Percentiles rank a stretch among this genome's conserved stretches.
Conservation (phyloP, 2,888 invertebrate genomes). For the Lepetodrilus schrolli region DNA sequence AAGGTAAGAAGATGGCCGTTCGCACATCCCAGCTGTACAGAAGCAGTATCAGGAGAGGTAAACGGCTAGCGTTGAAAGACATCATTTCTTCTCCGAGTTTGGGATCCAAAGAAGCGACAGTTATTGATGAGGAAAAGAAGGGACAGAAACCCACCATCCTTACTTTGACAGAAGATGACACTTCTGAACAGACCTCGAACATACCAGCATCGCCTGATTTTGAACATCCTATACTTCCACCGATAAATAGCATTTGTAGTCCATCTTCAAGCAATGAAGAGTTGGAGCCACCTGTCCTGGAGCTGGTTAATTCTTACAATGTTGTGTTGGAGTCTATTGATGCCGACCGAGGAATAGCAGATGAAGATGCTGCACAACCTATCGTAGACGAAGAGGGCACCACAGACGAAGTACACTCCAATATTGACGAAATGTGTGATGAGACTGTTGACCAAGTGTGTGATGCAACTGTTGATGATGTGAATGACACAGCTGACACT, state of each 20-base stretch:
- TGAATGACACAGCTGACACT: background rate
- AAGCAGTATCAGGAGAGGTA: background rate
- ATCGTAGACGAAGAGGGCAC: background rate
- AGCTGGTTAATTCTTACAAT: background rate
- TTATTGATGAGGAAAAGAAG: background rate
- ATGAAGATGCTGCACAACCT: background rate
- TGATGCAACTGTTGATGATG: background rate
- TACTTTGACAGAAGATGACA: background rate
- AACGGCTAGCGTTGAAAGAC: background rate
- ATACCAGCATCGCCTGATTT: background rate
- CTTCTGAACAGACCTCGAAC: background rate
- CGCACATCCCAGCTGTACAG: background rate
- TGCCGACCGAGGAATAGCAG: background rate
- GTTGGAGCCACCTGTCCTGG: constrained; percentile 1
- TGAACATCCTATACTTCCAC: background rate
- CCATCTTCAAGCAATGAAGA: constrained; percentile 17
- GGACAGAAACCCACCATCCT: background rate
- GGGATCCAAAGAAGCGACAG: background rate
- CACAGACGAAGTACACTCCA: too few species aligned
- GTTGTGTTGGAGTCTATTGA: too few species aligned
- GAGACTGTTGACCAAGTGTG: background rate
- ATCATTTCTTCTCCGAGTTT: background rate
- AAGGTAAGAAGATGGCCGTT: background rate
- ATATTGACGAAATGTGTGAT: background rate
- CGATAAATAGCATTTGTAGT: background rate